phyloP scores from a whole-genome alignment of 2,888 invertebrate genomes.

The Meghimatium bilineatum region DNA sequence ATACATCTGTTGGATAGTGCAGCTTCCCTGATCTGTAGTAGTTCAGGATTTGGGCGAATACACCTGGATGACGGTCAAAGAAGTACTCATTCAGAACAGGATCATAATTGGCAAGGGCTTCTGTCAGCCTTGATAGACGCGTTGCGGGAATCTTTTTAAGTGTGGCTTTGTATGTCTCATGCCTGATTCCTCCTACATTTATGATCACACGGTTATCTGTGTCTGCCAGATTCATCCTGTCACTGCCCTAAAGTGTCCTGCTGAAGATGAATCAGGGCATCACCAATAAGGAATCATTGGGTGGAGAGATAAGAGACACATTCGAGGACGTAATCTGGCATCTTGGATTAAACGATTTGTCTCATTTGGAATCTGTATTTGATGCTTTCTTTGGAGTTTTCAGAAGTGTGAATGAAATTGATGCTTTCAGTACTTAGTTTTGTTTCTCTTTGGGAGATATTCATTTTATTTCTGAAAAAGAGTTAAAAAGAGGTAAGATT shows the following conservation, averaged over 20 bases:
- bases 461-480: no score
- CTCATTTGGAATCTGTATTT: no score
- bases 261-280: no score
- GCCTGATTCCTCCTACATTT: conserved; percentile 97
- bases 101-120: conserved; percentile 99
- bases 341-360: no score
- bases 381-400: no score
- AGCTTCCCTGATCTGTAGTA: conserved; percentile 99
- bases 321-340: no score
- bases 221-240: conserved; percentile 61
- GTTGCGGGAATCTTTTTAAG: conserved; percentile 98
- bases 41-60: conserved; percentile 94
- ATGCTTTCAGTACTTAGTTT: no score
- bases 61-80: conserved; percentile 96
- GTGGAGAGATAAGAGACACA: no score
- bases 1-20: conserved; percentile 99
- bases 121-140: conserved; percentile 92
- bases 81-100: conserved; percentile 99
- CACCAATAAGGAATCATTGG: no score
- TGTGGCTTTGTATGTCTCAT: conserved; percentile 85
- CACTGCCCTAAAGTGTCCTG: not conserved
- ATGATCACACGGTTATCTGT: conserved; percentile 96
- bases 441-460: no score
- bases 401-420: no score
- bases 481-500: no score